A percentile compares a stretch with the other conserved stretches of the same genome.
These are phyloP conservation scores for Apodemus agrarius DNA, from an alignment of 2,797 vertebrate genomes.

Conservation along the genomic window DNA sequence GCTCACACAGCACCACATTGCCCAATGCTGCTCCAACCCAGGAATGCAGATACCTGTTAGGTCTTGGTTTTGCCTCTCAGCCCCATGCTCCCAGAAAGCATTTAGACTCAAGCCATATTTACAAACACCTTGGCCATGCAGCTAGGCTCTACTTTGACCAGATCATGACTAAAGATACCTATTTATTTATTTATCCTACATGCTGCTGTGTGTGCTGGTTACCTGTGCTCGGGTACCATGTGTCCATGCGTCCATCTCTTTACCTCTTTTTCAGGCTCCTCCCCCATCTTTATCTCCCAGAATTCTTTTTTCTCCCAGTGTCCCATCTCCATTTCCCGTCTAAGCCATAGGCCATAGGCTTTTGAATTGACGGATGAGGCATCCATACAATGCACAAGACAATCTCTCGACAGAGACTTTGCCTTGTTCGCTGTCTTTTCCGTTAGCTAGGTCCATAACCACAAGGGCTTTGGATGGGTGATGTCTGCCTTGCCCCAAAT, in stretches of 20 bases:
- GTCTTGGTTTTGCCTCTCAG: neutral
- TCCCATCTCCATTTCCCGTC: neutral
- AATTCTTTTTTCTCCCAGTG: neutral
- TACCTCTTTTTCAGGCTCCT: neutral
- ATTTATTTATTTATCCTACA: neutral
- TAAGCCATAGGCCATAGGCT: neutral
- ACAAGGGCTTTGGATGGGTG: neutral
- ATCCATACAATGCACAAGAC: neutral
- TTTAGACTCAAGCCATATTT: neutral
- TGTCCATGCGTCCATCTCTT: neutral
- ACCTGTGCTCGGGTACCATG: neutral
- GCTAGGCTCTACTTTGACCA: neutral
- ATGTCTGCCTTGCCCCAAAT: neutral
- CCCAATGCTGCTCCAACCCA: neutral
- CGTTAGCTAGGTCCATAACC: constrained; percentile 31
- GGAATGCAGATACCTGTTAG: neutral
- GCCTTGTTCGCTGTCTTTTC: neutral
- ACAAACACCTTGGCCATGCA: neutral
- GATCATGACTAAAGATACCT: neutral
- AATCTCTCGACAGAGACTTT: neutral
- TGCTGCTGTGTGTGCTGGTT: neutral
- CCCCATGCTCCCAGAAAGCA: neutral
- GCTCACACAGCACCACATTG: rapidly evolving
- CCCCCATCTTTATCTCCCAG: neutral
- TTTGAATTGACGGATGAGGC: neutral